Conservation (phyloP, 2,888 invertebrate genomes). For the Neoaliturus tenellus region DNA sequence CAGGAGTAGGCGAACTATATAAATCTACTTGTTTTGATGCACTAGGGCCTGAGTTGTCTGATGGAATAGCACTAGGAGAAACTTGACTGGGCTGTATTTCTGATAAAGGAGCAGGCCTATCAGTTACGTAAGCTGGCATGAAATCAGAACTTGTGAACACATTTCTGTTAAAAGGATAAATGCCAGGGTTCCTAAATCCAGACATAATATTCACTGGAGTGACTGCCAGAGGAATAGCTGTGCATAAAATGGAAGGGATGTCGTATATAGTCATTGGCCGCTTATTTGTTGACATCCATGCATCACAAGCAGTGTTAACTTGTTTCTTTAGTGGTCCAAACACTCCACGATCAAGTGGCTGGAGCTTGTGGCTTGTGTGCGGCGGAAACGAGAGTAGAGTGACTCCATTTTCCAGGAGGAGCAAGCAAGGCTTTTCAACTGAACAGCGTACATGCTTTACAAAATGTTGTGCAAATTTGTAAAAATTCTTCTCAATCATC, state of each 20-base stretch:
- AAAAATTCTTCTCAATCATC: conserved; percentile 55
- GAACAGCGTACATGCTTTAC: neutral
- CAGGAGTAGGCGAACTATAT: no score
- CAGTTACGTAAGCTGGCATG: conserved; percentile 58
- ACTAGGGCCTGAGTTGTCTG: no score
- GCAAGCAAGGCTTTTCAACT: conserved; percentile 65
- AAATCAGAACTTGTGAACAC: conserved; percentile 53
- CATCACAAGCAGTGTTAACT: neutral
- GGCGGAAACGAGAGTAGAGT: conserved; percentile 50
- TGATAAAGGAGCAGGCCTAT: neutral
- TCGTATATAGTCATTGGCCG: conserved; percentile 32
- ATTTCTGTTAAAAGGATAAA: conserved; percentile 32
- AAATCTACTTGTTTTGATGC: no score
- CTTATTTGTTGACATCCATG: conserved; percentile 28
- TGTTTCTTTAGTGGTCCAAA: conserved; percentile 38
- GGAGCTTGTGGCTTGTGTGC: conserved; percentile 43
- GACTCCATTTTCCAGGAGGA: conserved; percentile 67
- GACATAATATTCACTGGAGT: conserved; percentile 2
- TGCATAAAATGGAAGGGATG: conserved; percentile 18
- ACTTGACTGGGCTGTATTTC: no score
- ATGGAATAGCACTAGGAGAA: no score
- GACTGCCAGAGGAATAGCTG: neutral
- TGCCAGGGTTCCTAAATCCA: conserved; percentile 44
- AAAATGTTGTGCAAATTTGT: neutral
- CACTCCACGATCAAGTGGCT: conserved; percentile 43